Conservation (phyloP, 2,797 vertebrate species). For the Coendou prehensilis region DNA sequence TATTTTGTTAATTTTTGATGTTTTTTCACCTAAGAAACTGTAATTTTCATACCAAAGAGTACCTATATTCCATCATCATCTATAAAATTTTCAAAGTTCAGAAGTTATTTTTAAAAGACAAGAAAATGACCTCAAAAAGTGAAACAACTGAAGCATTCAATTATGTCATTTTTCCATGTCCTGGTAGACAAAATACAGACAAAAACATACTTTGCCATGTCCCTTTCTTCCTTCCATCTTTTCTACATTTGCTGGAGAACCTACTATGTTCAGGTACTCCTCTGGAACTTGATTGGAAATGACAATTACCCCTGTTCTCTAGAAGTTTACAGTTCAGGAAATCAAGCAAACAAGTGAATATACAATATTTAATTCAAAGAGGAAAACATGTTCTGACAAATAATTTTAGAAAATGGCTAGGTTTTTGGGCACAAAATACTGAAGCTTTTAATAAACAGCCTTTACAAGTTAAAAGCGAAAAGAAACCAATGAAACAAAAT, state of each 20-base stretch:
- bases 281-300: neutral
- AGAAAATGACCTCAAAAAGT: neutral
- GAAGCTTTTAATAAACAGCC: neutral
- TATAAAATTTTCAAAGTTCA: constrained; percentile 60
- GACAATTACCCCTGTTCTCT: neutral
- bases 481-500: constrained; percentile 12
- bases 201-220: neutral
- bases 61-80: constrained; percentile 23
- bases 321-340: neutral
- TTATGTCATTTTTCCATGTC: neutral
- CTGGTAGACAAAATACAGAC: constrained; percentile 8
- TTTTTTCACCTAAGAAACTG: constrained; percentile 54
- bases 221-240: neutral
- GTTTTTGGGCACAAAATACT: constrained; percentile 1
- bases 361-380: constrained; percentile 11
- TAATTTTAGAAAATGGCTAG: neutral
- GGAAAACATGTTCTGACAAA: constrained; percentile 14
- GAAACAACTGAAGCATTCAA: neutral
- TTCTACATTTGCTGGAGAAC: neutral
- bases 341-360: neutral
- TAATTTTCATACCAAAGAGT: constrained; percentile 37
- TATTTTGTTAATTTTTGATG: constrained; percentile 37
- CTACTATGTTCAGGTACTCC: neutral
- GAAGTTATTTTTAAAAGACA: constrained; percentile 53
- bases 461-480: constrained; percentile 45